Evolutionary conservation across 2,113 vertebrate genomes (phyloP), one percentile per base, ranked within the genome.

Genomic region (Nannobrachium achirus): DNA sequence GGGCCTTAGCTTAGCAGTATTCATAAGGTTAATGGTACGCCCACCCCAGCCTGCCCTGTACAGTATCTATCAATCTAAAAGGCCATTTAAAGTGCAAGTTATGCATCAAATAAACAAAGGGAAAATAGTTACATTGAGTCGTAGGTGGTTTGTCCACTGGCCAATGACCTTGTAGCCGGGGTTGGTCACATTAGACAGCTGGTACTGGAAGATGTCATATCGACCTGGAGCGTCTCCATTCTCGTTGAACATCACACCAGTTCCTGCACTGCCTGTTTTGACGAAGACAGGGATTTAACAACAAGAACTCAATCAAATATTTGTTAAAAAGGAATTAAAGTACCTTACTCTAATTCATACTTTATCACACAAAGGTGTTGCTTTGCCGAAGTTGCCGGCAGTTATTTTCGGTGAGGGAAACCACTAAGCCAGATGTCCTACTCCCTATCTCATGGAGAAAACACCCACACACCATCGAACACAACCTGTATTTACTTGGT

Each of bases 171-270:
- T 92, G 87, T 96, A 96, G 13, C 94, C 92, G 0, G 94, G 82
- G 70, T 77, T 89, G 1, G 81, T 93, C 75, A 91, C 88, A 0
- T 97, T 96, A 48, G 92, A 88, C 16, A 93, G 81, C 76, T 97
- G 95, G 81, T 95, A 97, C 89, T 97, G 96, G 91, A 97, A 97
- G 86, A 97, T 97, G 84, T 97, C 95, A 0, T 96, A 97, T 0
- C 95, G 94, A 7, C 96, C 96, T 0, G 96, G 96, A 0, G 95
- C 95, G 0, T 97, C 95, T 33, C 95, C 95, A 0, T 97, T 95
- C 78, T 96, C 95, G 0, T 96, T 97, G 89, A 97, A 97, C 92
- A 93, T 95, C 69, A 97, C 95, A 0, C 88, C 87, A 15, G 91
- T 93, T 45, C 91, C 91, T 20, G 91, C 89, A 14, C 91, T 92